Percentiles rank a stretch among this genome's conserved stretches.
These are phyloP conservation scores for Drosophila ustulata DNA, from an alignment of 2,888 invertebrate species.

Conservation along the genomic window DNA sequence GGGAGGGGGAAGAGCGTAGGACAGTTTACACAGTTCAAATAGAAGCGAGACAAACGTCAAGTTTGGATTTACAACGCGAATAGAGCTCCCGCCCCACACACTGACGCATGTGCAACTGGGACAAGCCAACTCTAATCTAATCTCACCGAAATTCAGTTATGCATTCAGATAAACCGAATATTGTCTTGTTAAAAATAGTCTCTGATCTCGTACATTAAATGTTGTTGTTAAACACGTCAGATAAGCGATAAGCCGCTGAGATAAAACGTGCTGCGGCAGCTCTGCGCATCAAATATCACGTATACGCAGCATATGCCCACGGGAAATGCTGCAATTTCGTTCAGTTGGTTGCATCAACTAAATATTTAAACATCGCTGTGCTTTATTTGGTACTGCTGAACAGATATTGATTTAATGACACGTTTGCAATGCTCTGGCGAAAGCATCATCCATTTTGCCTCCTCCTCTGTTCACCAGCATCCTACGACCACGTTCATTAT, in stretches of 20 bases:
- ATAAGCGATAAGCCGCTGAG: slow-evolving; percentile 23
- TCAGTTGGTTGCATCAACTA: slow-evolving; percentile 17
- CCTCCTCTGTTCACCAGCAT: background rate
- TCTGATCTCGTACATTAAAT: slow-evolving; percentile 39
- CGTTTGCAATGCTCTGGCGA: slow-evolving; percentile 26
- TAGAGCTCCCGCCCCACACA: slow-evolving; percentile 5
- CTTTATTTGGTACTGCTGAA: slow-evolving; percentile 28
- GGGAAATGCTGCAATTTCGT: slow-evolving; percentile 31
- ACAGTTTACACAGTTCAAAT: slow-evolving; percentile 29
- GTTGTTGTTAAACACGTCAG: slow-evolving; percentile 12
- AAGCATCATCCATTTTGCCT: slow-evolving; percentile 18
- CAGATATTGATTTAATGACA: slow-evolving; percentile 59
- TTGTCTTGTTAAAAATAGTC: slow-evolving; percentile 46
- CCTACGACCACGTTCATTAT: slow-evolving; percentile 36
- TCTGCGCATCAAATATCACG: slow-evolving; percentile 48
- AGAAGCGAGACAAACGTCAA: slow-evolving; percentile 17
- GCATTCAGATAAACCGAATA: slow-evolving; percentile 39
- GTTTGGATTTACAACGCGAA: slow-evolving; percentile 18
- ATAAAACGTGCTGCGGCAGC: slow-evolving; percentile 27
- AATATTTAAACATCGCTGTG: slow-evolving; percentile 50
- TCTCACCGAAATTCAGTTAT: slow-evolving; percentile 36
- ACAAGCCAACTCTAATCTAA: slow-evolving; percentile 55
- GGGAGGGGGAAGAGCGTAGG: slow-evolving; percentile 1
- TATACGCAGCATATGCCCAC: slow-evolving; percentile 43
- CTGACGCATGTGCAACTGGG: slow-evolving; percentile 3